These are phyloP conservation scores for Callosobruchus maculatus DNA, from an alignment of 2,888 invertebrate species.

Conservation along the genomic window DNA sequence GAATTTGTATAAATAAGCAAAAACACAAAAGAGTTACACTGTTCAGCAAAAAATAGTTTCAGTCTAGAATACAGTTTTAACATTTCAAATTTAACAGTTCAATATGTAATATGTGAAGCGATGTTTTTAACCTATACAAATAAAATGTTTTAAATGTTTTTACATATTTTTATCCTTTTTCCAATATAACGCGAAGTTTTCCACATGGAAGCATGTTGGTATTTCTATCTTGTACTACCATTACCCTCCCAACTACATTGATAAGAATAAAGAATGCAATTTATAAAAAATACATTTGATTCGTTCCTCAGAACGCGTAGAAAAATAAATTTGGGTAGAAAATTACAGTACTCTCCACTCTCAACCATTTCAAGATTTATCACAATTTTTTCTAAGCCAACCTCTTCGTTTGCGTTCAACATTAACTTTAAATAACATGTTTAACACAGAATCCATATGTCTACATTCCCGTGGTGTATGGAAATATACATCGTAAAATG, in stretches of 20 bases:
- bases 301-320: neutral
- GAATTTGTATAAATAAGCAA: too few species aligned
- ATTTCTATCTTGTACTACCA: neutral
- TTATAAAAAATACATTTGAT: neutral
- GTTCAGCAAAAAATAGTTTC: too few species aligned
- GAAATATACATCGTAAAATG: neutral
- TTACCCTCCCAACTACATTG: neutral
- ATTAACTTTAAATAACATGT: neutral
- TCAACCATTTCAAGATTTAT: neutral
- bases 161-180: too few species aligned
- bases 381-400: neutral
- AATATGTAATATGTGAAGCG: too few species aligned
- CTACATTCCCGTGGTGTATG: neutral
- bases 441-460: too few species aligned
- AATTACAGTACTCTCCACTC: neutral
- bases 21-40: too few species aligned
- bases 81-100: too few species aligned
- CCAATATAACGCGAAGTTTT: too few species aligned
- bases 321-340: neutral
- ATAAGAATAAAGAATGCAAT: neutral
- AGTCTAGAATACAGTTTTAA: too few species aligned
- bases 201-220: too few species aligned
- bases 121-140: too few species aligned
- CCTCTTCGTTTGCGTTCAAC: neutral
- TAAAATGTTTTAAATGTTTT: too few species aligned